Conservation (phyloP, 2,113 vertebrate genomes). For the Rostratula benghalensis region DNA sequence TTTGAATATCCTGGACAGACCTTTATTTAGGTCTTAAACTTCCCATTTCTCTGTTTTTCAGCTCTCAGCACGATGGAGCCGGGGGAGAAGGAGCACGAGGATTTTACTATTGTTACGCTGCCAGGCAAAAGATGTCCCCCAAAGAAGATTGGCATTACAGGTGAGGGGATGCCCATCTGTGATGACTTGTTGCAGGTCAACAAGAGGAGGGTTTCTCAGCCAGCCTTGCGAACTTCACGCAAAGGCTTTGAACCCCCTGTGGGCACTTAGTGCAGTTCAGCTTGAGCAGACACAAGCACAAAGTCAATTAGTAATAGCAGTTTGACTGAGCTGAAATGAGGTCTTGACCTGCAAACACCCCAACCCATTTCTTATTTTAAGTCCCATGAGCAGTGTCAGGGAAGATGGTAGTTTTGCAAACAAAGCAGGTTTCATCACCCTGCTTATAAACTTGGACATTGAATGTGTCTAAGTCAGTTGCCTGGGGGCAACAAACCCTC, state of each 20-base stretch:
- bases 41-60: neutral
- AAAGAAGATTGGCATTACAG: conserved; percentile 29
- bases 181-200: neutral
- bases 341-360: neutral
- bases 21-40: neutral
- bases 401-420: neutral
- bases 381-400: neutral
- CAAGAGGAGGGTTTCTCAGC: neutral
- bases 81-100: conserved; percentile 63
- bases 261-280: neutral
- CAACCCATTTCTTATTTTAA: neutral
- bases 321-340: neutral
- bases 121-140: conserved; percentile 50
- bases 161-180: conserved; percentile 5
- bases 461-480: neutral
- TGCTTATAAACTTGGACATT: neutral
- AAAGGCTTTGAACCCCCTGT: neutral
- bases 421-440: neutral
- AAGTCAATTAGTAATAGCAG: neutral
- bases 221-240: neutral
- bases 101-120: conserved; percentile 37
- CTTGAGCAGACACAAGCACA: neutral
- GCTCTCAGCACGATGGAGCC: conserved; percentile 70
- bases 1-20: neutral
- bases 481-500: neutral